These are phyloP conservation scores for Bombus sibiricus DNA, from an alignment of 1,140 invertebrate genomes.

Conservation along the genomic window DNA sequence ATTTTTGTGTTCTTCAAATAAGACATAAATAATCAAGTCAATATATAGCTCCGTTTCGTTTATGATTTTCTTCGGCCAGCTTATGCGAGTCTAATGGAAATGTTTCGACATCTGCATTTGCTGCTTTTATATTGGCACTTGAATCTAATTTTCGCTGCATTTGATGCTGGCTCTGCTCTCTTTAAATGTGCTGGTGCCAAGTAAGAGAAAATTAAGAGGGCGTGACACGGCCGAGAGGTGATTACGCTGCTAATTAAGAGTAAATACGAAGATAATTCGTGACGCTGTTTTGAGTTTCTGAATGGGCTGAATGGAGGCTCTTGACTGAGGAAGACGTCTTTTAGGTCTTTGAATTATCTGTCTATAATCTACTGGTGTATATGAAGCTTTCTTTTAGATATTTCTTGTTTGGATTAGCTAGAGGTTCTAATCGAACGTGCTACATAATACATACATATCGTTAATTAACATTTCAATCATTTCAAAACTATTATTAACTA, in stretches of 20 bases:
- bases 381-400: background rate
- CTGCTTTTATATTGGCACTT: background rate
- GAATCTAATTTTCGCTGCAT: background rate
- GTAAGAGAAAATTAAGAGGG: background rate
- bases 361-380: background rate
- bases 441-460: too few species aligned
- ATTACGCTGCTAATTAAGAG: background rate
- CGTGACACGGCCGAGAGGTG: conserved; percentile 7
- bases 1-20: too few species aligned
- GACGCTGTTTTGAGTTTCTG: background rate
- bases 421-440: too few species aligned
- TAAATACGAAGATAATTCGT: background rate
- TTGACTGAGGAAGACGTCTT: background rate
- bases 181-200: background rate
- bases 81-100: background rate
- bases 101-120: background rate
- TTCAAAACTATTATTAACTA: too few species aligned
- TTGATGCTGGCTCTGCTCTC: too few species aligned
- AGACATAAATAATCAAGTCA: too few species aligned
- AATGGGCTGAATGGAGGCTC: background rate
- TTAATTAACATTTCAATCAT: too few species aligned
- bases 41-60: background rate
- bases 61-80: background rate
- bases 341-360: background rate
- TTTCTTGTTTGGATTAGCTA: background rate